Evolutionary conservation across 2,888 invertebrate genomes (phyloP), one percentile per base, ranked within the genome.

Genomic region (Hyalella azteca): DNA sequence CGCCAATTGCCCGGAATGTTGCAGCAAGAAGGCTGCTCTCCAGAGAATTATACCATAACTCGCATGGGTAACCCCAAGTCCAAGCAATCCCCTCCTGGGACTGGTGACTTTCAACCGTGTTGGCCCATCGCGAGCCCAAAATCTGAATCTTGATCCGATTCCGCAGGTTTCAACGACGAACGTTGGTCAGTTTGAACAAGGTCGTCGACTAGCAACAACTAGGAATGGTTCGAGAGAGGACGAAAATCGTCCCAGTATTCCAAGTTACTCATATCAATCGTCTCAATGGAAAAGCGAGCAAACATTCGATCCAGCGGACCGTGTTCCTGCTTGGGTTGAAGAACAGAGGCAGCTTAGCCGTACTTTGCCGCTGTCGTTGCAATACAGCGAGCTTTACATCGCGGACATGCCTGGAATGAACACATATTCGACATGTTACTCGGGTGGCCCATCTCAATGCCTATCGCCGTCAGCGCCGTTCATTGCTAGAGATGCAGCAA

Each of bases 1-100:
- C 92, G 97, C 86, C 95, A 97, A 88, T 89, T 97, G 85, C 96
- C 97, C 0, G 96, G 96, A 89, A 95, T 97, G 93, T 95, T 97
- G 83, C 91, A 95, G 4, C 92, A 94, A 85, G 96, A 96, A 88
- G 96, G 96, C 0, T 93, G 95, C 88, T 95, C 96, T 89, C 96
- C 89, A 13, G 90, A 95, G 85, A 94, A 95, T 88, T 97, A 94
- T 88, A 97, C 96, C 11, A 96, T 97, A 86, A 96, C 96, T 7
- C 91, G 97, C n/a, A 91, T 94, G 85, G 94, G 94, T 19, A 94
- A 94, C 88, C 54, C 22, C 19, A 83, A 81, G 54, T 29, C 79
- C n/a, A 83, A 83, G 36, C 77, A 80, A 26, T 59, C 81, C 29
- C 41, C 76, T 22, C 73, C 83, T 7, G 78, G 79, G n/a, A 80